These are phyloP conservation scores for Tetropium fuscum DNA, from an alignment of 2,888 invertebrate species.

Conservation along the genomic window DNA sequence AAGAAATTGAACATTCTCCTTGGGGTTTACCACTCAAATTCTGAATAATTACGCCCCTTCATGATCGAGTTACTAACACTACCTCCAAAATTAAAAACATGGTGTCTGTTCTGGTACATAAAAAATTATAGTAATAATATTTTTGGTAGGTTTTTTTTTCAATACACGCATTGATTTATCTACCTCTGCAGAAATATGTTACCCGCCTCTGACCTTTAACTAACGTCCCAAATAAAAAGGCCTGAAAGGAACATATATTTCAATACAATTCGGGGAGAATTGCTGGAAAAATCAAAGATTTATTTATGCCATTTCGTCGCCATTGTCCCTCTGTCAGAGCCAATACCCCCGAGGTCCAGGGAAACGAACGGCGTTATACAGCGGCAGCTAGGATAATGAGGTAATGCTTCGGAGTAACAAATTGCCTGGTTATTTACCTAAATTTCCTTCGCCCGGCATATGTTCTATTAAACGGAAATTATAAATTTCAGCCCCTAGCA, in stretches of 20 bases:
- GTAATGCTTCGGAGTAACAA: conserved; percentile 49
- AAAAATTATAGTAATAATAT: too few relatives aligned
- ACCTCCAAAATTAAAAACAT: too few relatives aligned
- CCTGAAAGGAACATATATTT: conserved; percentile 44
- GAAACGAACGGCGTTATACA: conserved; percentile 25
- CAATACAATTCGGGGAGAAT: conserved; percentile 41
- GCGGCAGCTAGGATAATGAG: conserved; percentile 41
- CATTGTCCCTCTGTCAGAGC: conserved; percentile 44
- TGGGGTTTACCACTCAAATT: too few relatives aligned
- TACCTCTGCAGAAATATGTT: too few relatives aligned
- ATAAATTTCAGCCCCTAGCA: conserved; percentile 49
- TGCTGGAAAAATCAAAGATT: conserved; percentile 46
- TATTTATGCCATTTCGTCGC: conserved; percentile 45
- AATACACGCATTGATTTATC: too few relatives aligned
- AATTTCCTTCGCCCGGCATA: conserved; percentile 53
- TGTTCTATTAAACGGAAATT: conserved; percentile 56
- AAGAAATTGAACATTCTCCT: too few relatives aligned
- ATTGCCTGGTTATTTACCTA: conserved; percentile 55
- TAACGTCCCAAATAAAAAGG: conserved; percentile 25
- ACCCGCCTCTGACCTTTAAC: conserved; percentile 15
- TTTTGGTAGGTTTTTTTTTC: too few relatives aligned
- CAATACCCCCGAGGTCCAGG: conserved; percentile 33
- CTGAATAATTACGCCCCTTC: too few relatives aligned
- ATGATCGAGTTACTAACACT: too few relatives aligned
- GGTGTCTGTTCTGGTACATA: too few relatives aligned